Conservation (phyloP, 2,888 invertebrate species). For the Venustoraphidia nigricollis region DNA sequence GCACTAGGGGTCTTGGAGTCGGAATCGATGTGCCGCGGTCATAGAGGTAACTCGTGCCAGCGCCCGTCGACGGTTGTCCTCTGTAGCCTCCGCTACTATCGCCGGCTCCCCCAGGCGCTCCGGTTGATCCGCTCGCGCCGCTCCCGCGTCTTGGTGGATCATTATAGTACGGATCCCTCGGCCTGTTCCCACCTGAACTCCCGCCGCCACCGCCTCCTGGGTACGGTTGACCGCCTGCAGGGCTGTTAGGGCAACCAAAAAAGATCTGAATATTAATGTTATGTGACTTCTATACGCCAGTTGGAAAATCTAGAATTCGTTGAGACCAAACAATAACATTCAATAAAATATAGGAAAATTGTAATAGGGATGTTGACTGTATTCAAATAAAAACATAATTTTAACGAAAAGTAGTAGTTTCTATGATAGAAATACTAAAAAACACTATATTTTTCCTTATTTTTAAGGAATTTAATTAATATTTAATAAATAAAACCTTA, state of each 20-base stretch:
- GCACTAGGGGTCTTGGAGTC: slow-evolving; percentile 20
- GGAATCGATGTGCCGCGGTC: slow-evolving; percentile 24
- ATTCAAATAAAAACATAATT: too few species aligned
- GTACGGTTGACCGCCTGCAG: slow-evolving; percentile 9
- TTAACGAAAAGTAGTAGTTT: too few species aligned
- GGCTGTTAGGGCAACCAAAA: slow-evolving; percentile 10
- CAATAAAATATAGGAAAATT: too few species aligned
- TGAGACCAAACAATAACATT: too few species aligned
- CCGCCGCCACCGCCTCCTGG: background rate
- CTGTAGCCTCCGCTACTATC: slow-evolving; percentile 17
- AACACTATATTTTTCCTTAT: too few species aligned
- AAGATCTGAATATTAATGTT: slow-evolving; percentile 5
- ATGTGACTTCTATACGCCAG: too few species aligned
- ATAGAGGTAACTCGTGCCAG: slow-evolving; percentile 37
- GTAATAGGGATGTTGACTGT: too few species aligned
- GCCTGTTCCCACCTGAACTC: slow-evolving; percentile 12
- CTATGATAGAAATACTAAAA: too few species aligned
- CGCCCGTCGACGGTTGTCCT: too few species aligned
- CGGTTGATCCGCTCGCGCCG: background rate
- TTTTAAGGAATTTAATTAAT: too few species aligned
- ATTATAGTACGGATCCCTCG: slow-evolving; percentile 17
- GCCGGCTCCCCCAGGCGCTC: slow-evolving; percentile 12
- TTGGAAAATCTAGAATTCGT: too few species aligned
- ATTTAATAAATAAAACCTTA: too few species aligned
- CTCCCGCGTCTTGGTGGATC: background rate